Evolutionary conservation across 2,113 vertebrate genomes (phyloP).

Genomic region (Zosterops pallidus): DNA sequence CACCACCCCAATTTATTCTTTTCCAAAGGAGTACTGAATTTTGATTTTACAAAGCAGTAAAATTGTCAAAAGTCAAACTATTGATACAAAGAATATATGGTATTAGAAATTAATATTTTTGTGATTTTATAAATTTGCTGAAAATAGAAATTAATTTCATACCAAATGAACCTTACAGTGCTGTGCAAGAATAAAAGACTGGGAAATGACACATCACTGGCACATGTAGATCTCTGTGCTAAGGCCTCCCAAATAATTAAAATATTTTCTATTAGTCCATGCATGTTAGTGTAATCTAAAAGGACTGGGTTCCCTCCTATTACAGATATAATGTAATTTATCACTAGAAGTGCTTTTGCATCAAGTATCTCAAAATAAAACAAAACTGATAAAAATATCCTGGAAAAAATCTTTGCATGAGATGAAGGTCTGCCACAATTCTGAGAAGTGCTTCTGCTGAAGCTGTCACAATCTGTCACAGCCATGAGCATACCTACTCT

Average conservation of each 20-base stretch:
- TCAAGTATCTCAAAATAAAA: not conserved
- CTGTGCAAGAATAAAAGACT: not conserved
- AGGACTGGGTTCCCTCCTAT: not conserved
- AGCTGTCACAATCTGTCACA: not conserved
- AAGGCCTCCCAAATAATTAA: not conserved
- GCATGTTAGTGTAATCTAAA: not conserved
- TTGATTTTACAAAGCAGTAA: not conserved
- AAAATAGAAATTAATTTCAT: not conserved
- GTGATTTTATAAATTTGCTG: not conserved
- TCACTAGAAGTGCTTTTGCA: not conserved
- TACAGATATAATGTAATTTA: not conserved
- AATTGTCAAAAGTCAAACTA: not conserved
- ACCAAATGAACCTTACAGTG: not conserved
- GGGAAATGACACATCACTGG: not conserved
- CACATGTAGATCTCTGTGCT: not conserved
- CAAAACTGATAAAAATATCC: not conserved
- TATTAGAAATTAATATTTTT: not conserved
- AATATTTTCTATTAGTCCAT: not conserved
- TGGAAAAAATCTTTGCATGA: not conserved
- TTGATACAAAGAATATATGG: not conserved
- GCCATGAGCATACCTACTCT: not conserved
- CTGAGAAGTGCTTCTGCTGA: not conserved
- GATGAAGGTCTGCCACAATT: not conserved
- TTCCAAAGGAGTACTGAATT: not conserved
- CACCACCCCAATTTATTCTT: not conserved